Evolutionary conservation across 2,797 vertebrate species (phyloP).

Genomic region (Pempheris klunzingeri): DNA sequence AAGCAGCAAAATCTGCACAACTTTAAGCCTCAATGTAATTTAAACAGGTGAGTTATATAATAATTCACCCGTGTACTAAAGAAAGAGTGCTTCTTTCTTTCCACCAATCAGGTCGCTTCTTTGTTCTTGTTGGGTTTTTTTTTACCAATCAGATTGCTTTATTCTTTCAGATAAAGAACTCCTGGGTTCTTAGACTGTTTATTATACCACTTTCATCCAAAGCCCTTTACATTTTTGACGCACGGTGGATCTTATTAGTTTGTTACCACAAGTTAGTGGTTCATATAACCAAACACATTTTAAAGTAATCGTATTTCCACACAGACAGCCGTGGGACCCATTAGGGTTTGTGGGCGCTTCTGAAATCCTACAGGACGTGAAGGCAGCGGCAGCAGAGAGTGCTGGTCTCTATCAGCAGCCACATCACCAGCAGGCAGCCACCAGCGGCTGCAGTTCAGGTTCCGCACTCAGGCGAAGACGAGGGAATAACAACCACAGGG

Average conservation of each 20-base stretch:
- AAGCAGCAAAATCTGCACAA: not conserved
- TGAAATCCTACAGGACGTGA: constrained; percentile 24
- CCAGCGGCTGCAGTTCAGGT: constrained; percentile 29
- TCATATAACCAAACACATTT: not conserved
- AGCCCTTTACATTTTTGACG: not conserved
- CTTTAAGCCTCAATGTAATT: too few species aligned
- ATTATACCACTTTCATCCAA: not conserved
- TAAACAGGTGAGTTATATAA: too few species aligned
- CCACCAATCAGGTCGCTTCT: too few species aligned
- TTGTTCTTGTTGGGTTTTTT: too few species aligned
- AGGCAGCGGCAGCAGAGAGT: constrained; percentile 40
- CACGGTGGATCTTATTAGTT: not conserved
- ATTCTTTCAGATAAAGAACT: too few species aligned
- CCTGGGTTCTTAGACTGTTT: not conserved
- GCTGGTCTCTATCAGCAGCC: constrained; percentile 22
- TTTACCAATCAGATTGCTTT: too few species aligned
- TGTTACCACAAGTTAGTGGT: too few species aligned
- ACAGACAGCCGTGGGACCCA: too few species aligned
- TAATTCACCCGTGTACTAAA: too few species aligned
- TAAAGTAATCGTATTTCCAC: too few species aligned
- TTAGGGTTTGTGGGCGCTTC: too few species aligned
- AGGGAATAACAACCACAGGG: not conserved
- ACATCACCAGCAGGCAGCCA: constrained; percentile 43
- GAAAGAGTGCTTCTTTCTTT: too few species aligned
- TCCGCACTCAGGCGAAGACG: constrained; percentile 13